These are phyloP conservation scores for Resseliella maxima DNA, from an alignment of 2,888 invertebrate species.

Conservation along the genomic window DNA sequence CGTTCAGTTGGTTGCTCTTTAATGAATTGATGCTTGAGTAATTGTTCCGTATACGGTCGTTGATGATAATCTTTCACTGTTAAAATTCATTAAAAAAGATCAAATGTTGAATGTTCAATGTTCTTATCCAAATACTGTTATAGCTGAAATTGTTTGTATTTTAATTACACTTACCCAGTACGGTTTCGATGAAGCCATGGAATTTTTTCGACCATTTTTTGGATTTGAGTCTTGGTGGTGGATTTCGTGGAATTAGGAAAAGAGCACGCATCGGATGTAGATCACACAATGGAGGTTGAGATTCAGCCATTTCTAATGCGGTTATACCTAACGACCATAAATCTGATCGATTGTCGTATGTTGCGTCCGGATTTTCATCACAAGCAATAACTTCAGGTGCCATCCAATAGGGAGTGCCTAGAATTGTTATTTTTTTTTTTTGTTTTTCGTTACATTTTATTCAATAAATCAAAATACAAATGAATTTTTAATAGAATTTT, in stretches of 20 bases:
- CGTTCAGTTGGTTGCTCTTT: constrained; percentile 98
- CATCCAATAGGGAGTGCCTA: constrained; percentile 98
- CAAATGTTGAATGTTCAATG: too few relatives aligned
- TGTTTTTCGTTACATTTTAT: not conserved
- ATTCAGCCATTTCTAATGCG: constrained; percentile 99
- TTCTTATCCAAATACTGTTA: too few relatives aligned
- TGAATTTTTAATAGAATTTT: constrained; percentile 57
- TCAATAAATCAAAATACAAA: not conserved
- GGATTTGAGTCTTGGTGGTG: constrained; percentile 96
- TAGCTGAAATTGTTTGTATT: not conserved
- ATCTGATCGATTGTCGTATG: constrained; percentile 97
- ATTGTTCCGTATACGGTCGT: constrained; percentile 97
- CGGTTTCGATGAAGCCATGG: constrained; percentile 98
- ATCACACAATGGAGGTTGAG: constrained; percentile 98
- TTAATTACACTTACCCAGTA: constrained; percentile 71
- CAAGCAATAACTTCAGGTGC: constrained; percentile 99
- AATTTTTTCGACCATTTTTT: constrained; percentile 99
- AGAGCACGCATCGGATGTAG: constrained; percentile 99
- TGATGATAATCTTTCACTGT: constrained; percentile 97
- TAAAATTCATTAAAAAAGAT: constrained; percentile 53
- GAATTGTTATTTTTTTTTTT: too few relatives aligned
- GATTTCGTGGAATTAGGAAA: constrained; percentile 97
- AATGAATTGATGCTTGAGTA: constrained; percentile 97
- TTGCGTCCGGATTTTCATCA: constrained; percentile 99
- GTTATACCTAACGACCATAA: constrained; percentile 96